Evolutionary conservation across 2,113 vertebrate genomes (phyloP), one percentile per base, ranked within the genome.

Genomic region (Rhadina sibilatrix): DNA sequence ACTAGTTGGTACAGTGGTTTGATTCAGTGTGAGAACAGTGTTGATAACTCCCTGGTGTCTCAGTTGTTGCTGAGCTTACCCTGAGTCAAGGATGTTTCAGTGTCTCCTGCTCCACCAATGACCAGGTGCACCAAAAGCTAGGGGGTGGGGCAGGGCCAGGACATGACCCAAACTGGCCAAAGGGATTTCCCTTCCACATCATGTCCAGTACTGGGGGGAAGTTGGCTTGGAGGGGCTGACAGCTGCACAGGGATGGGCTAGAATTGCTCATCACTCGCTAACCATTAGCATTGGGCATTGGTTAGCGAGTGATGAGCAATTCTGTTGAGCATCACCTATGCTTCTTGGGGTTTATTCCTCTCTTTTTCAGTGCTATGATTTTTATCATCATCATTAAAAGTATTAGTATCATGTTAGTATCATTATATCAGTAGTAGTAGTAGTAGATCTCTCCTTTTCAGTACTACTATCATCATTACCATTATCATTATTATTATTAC

Each of bases 91-190:
- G 22, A 59, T 27, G 81, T 74, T 24, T 46, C 23, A 13, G 19
- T 12, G 23, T 66, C 28, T 75, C 33, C 20, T 82, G 60, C 38
- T 75, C 53, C 2, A 0, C 28, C 53, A 46, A 38, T 0, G 1
- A 72, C 25, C 35, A 64, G 17, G 4, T 44, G 37, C 27, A 68
- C 53, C 47, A 46, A 66, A 74, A 38, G 4, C 19, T 60, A n/a
- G 52, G 13, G 9, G 35, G 4, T 3, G 2, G 6, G 1, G 7
- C 28, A 28, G 24, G 28, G 12, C 52, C 52, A 52, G 46, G 38
- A 66, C 9, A 66, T 89, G 37, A 38, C 27, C 28, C 33, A 28
- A 59, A 74, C 15, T n/a, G 33, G 12, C 10, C 60, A 60, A 38
- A 74, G 13, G 38, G 23, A 24, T 66, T 56, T 60, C 20, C 16